These are phyloP conservation scores for Acrobasis consociella DNA, from an alignment of 2,888 invertebrate genomes.

Conservation along the genomic window DNA sequence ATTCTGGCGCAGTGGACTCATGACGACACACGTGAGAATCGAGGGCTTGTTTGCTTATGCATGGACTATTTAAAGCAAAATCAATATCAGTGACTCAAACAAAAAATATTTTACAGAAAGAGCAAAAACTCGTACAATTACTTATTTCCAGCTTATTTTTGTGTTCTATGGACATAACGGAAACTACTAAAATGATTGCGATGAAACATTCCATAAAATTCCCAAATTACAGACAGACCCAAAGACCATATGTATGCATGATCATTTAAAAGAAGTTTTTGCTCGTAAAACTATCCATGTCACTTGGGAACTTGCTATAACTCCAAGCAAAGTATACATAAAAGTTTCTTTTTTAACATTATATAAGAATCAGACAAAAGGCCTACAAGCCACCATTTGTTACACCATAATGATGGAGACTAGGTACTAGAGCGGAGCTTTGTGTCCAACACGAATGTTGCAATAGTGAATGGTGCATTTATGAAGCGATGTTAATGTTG, in stretches of 20 bases:
- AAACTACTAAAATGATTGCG: too few species aligned
- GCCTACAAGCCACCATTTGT: background rate
- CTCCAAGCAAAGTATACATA: too few species aligned
- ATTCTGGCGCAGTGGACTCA: slow-evolving; percentile 38
- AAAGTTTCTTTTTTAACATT: too few species aligned
- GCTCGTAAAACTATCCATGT: too few species aligned
- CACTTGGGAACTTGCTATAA: too few species aligned
- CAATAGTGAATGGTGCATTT: slow-evolving; percentile 39
- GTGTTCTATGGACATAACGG: too few species aligned
- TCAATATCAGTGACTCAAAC: slow-evolving; percentile 13
- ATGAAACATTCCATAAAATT: too few species aligned
- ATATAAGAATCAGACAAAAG: too few species aligned
- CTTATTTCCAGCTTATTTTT: too few species aligned
- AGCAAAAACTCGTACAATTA: background rate
- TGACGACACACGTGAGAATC: slow-evolving; percentile 42
- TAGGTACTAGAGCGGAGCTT: background rate
- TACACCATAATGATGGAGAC: background rate
- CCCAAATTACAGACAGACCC: too few species aligned
- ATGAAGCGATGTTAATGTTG: slow-evolving; percentile 25
- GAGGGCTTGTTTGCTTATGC: slow-evolving; percentile 6
- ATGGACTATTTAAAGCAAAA: slow-evolving; percentile 12
- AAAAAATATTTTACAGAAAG: background rate
- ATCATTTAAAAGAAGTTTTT: too few species aligned
- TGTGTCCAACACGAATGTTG: slow-evolving; percentile 30
- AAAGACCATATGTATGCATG: too few species aligned